A percentile compares a stretch with the other conserved stretches of the same genome.
Conservation (phyloP, 2,888 invertebrate species). For the Tryphoninae sp. region DNA sequence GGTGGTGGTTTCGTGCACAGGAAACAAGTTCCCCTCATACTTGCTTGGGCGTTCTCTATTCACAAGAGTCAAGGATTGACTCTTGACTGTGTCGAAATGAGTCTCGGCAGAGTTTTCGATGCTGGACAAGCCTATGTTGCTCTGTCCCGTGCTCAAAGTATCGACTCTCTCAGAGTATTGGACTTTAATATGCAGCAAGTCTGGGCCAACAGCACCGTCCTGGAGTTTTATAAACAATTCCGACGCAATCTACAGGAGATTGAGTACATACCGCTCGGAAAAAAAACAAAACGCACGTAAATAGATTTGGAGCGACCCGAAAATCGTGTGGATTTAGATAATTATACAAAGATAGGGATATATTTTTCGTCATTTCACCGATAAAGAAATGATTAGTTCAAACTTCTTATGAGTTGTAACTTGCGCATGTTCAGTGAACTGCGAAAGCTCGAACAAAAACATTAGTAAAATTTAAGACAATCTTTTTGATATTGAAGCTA, state of each 20-base stretch:
- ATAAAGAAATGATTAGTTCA: neutral
- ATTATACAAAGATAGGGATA: neutral
- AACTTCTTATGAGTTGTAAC: neutral
- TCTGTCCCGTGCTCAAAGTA: conserved; percentile 93
- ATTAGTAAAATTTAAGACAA: neutral
- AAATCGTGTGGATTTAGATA: neutral
- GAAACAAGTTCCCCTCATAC: conserved; percentile 91
- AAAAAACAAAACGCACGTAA: conserved; percentile 68
- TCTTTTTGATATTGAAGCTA: no score
- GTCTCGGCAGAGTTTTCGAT: conserved; percentile 94
- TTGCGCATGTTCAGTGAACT: neutral
- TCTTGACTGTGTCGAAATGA: conserved; percentile 97
- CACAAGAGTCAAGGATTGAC: conserved; percentile 98
- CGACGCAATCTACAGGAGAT: conserved; percentile 85
- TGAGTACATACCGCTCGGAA: conserved; percentile 85
- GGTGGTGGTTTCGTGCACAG: conserved; percentile 83
- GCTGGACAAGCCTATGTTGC: conserved; percentile 98
- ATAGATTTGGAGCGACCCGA: neutral
- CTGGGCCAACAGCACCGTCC: conserved; percentile 92
- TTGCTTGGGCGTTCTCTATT: conserved; percentile 99
- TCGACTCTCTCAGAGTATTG: conserved; percentile 91
- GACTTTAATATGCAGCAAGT: conserved; percentile 94
- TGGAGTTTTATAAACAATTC: conserved; percentile 90
- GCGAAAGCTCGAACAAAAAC: neutral
- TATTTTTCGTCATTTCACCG: neutral